These are phyloP conservation scores for Ahaetulla prasina DNA, from an alignment of 2,113 vertebrate genomes.

Conservation along the genomic window DNA sequence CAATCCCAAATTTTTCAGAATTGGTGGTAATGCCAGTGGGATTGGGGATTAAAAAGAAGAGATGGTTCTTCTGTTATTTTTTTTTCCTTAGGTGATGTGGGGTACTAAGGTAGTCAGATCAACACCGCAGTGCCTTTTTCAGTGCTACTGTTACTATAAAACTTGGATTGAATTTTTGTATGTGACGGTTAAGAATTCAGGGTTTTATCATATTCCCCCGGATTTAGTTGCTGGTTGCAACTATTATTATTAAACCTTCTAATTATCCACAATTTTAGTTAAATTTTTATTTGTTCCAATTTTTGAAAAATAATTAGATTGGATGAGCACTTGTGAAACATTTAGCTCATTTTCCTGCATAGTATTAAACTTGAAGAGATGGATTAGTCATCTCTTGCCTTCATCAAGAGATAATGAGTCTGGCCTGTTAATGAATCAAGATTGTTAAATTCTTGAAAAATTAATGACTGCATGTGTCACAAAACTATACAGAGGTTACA, in stretches of 20 bases:
- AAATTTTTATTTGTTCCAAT: not conserved
- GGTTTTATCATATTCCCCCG: not conserved
- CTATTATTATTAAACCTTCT: not conserved
- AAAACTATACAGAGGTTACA: not conserved
- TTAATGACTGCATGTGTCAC: not conserved
- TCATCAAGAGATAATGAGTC: not conserved
- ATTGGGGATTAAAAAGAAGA: not conserved
- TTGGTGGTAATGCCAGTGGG: not conserved
- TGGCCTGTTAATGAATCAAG: not conserved
- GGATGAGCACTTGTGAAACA: not conserved
- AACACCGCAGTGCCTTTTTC: not conserved
- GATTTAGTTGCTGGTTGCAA: not conserved
- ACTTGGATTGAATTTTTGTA: not conserved
- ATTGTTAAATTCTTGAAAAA: not conserved
- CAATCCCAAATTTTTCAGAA: not conserved
- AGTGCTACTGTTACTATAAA: not conserved
- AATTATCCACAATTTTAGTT: not conserved
- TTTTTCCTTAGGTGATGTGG: not conserved
- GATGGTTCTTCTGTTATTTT: not conserved
- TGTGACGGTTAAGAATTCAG: not conserved
- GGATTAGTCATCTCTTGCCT: not conserved
- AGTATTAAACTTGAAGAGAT: not conserved
- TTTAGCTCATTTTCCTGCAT: not conserved
- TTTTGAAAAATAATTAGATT: not conserved
- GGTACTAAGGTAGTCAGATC: not conserved